Evolutionary conservation across 2,888 invertebrate genomes (phyloP).

Genomic region (Dryococelus australis): DNA sequence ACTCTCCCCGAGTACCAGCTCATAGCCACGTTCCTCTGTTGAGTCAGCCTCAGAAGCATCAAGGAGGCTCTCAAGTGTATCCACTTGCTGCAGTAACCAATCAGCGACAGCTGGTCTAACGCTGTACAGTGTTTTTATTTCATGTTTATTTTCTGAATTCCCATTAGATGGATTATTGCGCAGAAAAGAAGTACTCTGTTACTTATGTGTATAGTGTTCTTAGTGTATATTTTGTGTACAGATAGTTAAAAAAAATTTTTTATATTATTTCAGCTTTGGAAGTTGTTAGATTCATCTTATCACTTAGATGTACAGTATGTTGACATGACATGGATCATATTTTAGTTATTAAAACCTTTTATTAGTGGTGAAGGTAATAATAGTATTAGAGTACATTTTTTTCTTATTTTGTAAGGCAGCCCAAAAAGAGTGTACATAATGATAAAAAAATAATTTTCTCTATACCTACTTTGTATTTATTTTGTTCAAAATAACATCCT

Average conservation of each 20-base stretch:
- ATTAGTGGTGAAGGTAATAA: neutral
- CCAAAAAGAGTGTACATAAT: neutral
- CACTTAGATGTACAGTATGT: neutral
- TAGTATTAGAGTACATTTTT: neutral
- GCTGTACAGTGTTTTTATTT: no score
- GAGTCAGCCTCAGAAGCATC: conserved; percentile 68
- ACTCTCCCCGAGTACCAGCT: conserved; percentile 76
- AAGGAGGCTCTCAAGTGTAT: conserved; percentile 72
- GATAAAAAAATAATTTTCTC: neutral
- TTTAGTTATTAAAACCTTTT: neutral
- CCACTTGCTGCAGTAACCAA: conserved; percentile 53
- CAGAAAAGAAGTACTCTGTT: no score
- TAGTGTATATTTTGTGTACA: no score
- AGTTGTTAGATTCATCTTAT: neutral
- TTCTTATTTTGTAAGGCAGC: neutral
- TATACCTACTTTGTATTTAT: neutral
- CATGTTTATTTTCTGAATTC: no score
- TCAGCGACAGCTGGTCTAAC: no score
- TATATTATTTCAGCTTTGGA: neutral
- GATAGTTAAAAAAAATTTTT: neutral
- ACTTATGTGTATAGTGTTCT: no score
- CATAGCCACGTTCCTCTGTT: conserved; percentile 72
- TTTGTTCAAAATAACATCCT: neutral
- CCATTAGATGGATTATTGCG: no score
- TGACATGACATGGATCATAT: no score